phyloP scores from a whole-genome alignment of 2,888 invertebrate genomes.

The Nomada ruficornis region DNA sequence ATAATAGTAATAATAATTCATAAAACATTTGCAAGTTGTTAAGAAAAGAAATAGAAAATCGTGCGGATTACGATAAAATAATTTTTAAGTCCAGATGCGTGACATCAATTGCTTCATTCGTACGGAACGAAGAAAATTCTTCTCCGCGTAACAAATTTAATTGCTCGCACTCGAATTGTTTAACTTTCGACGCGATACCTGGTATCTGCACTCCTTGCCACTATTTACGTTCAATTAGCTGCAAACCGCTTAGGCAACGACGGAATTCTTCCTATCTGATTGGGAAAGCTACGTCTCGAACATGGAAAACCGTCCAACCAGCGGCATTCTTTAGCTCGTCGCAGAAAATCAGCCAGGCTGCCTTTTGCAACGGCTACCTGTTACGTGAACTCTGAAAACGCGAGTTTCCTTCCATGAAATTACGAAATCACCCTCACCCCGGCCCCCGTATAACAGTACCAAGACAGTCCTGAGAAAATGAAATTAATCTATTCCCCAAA shows the following conservation, averaged over 20 bases:
- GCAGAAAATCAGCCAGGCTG: slow-evolving; percentile 51
- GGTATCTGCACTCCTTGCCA: not conserved
- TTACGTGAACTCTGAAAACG: slow-evolving; percentile 37
- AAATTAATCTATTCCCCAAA: not conserved
- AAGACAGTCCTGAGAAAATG: not conserved
- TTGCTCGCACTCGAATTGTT: no score
- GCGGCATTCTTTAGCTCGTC: slow-evolving; percentile 44
- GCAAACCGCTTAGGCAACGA: slow-evolving; percentile 50
- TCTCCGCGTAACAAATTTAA: no score
- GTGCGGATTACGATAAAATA: no score
- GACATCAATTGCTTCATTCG: no score
- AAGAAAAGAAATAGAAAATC: no score
- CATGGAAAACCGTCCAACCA: slow-evolving; percentile 55
- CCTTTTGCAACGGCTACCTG: slow-evolving; percentile 32
- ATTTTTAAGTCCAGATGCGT: no score
- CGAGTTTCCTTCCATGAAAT: slow-evolving; percentile 47
- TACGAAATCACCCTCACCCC: slow-evolving; percentile 25
- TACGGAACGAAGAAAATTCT: no score
- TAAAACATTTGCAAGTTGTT: no score
- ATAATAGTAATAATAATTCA: not conserved
- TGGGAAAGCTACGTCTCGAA: slow-evolving; percentile 59
- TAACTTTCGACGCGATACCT: no score
- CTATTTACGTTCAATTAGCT: slow-evolving; percentile 57
- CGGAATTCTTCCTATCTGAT: slow-evolving; percentile 58
- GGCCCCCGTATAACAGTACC: slow-evolving; percentile 1